Percentiles rank a stretch among this genome's conserved stretches.
phyloP scores from a whole-genome alignment of 2,113 vertebrate species.

The Poecile atricapillus region DNA sequence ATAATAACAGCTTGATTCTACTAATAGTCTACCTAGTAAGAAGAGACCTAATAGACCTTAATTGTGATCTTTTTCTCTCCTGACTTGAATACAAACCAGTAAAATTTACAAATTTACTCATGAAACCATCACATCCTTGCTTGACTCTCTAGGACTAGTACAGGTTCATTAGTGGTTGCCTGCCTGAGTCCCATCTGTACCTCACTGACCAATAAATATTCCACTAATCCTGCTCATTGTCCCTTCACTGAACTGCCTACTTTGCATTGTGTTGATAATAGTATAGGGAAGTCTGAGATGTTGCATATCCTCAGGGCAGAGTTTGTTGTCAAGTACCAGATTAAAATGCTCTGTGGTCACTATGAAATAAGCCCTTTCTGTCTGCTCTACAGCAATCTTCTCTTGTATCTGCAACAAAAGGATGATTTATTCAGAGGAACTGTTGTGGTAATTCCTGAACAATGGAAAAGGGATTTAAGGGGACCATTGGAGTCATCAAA shows the following conservation, averaged over 20 bases:
- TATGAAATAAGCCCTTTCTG: neutral
- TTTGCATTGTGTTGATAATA: neutral
- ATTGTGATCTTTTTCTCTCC: neutral
- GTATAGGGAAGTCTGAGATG: neutral
- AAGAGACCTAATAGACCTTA: neutral
- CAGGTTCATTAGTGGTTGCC: neutral
- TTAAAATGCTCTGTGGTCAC: neutral
- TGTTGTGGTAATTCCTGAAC: neutral
- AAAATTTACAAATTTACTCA: neutral
- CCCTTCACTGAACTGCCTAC: neutral
- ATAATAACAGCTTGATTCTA: neutral
- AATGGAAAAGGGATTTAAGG: neutral
- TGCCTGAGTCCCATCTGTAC: neutral
- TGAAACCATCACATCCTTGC: neutral
- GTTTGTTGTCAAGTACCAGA: neutral
- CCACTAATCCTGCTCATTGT: neutral
- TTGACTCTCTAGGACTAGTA: neutral
- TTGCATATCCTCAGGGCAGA: neutral
- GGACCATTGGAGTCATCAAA: neutral
- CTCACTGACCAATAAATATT: neutral
- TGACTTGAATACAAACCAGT: neutral
- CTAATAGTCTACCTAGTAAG: neutral
- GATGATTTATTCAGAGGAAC: neutral
- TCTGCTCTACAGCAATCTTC: neutral
- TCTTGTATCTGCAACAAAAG: neutral